Evolutionary conservation across 2,888 invertebrate species (phyloP).

Genomic region (Drosophila fulvimacula): DNA sequence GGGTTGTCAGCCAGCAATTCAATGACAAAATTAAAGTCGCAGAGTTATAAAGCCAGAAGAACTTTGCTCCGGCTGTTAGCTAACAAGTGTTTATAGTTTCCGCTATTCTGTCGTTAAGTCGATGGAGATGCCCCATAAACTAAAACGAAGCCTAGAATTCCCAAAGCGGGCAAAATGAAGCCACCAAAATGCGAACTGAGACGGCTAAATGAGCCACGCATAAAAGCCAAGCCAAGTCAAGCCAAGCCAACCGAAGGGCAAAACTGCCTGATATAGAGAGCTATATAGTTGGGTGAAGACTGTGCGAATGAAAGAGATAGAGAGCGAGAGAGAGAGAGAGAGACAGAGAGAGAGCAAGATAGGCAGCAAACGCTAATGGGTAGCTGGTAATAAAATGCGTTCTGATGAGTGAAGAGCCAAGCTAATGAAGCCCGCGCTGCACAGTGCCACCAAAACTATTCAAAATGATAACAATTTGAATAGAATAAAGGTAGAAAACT

Average conservation of each 20-base stretch:
- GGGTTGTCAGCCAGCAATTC: conserved; percentile 6
- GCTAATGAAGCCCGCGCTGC: conserved; percentile 23
- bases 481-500: neutral
- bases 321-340: neutral
- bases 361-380: conserved; percentile 48
- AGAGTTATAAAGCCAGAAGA: neutral
- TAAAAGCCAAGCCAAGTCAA: conserved; percentile 11
- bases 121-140: neutral
- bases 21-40: conserved; percentile 9
- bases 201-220: conserved; percentile 5
- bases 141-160: conserved; percentile 17
- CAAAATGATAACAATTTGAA: neutral
- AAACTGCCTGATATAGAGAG: conserved; percentile 10
- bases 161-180: conserved; percentile 10
- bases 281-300: neutral
- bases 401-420: conserved; percentile 39
- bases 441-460: conserved; percentile 43
- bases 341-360: neutral
- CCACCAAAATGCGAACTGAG: conserved; percentile 18
- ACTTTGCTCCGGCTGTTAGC: conserved; percentile 15
- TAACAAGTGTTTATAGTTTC: conserved; percentile 39
- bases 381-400: conserved; percentile 32
- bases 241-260: conserved; percentile 20
- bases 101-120: conserved; percentile 9
- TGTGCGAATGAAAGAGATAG: neutral